Evolutionary conservation across 2,888 invertebrate genomes (phyloP), one percentile per base, ranked within the genome.

Genomic region (Dryobota labecula): DNA sequence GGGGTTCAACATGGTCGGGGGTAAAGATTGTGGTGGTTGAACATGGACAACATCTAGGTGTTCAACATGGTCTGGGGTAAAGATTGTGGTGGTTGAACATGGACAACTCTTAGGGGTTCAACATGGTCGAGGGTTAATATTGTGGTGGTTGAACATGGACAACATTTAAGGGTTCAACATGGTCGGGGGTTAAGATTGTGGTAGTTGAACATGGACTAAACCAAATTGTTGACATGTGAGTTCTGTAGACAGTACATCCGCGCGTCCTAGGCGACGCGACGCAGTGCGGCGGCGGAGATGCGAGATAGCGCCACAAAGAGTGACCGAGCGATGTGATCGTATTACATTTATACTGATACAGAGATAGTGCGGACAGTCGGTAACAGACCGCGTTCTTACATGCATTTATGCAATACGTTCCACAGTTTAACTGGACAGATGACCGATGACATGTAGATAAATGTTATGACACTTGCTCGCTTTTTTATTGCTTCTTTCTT

Each of bases 261-360:
- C 24, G 18, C 27, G n/a, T 58, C 45, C 45, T 71, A 49, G 77
- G 57, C 43, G 6, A 58, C 73, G 81, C 7, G 53, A 18, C 2
- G 24, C 20, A 7, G 38, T 13, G 36, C 20, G 58, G 58, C 72
- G 76, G 76, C 51, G 6, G 61, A 84, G 87, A 88, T 84, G 76
- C 27, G 65, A 88, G 90, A 93, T 90, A 87, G 73, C 73, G 83
- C 85, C 83, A 82, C 81, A 86, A 86, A 89, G 89, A 88, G 89
- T 89, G 82, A 88, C 88, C 88, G 88, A 86, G 58, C 86, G 76
- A 83, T 79, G 79, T 79, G 83, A 84, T 86, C 83, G 80, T 80
- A 78, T 81, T 79, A 84, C 82, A 69, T 56, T 56, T 70, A 57
- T 67, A 71, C 69, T 77, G 74, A 74, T 75, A 71, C 56, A 20